Conservation (phyloP, 2,797 vertebrate species). For the Sebastes iracundus region DNA sequence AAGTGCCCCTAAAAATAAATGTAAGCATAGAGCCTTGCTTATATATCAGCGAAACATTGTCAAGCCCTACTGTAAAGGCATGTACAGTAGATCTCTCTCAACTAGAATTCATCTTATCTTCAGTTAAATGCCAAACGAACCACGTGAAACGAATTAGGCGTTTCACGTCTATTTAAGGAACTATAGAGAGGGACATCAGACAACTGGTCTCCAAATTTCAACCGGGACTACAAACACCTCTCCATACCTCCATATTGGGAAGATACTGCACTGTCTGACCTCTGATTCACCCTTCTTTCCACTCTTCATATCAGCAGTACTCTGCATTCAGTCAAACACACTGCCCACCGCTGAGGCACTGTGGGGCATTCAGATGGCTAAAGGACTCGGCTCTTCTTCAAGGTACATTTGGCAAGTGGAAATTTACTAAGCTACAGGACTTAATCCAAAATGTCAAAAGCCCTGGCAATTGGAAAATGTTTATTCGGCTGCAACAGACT, state of each 20-base stretch:
- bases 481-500: neutral
- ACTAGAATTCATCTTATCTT: slow-evolving; percentile 51
- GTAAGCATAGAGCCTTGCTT: neutral
- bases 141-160: slow-evolving; percentile 35
- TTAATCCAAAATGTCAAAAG: slow-evolving; percentile 12
- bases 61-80: neutral
- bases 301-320: slow-evolving; percentile 71
- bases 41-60: neutral
- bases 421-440: neutral
- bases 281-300: slow-evolving; percentile 58
- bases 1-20: neutral
- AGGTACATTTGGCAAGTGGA: slow-evolving; percentile 15
- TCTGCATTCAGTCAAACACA: slow-evolving; percentile 70
- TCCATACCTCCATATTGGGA: slow-evolving; percentile 58
- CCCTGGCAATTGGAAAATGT: neutral
- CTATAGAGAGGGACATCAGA: slow-evolving; percentile 34
- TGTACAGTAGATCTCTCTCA: slow-evolving; percentile 28
- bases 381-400: slow-evolving; percentile 10
- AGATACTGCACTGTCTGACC: slow-evolving; percentile 53
- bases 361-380: slow-evolving; percentile 1
- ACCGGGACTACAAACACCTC: slow-evolving; percentile 63
- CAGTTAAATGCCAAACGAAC: slow-evolving; percentile 39
- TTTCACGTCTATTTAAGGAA: slow-evolving; percentile 69
- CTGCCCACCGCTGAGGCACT: slow-evolving; percentile 19
- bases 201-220: slow-evolving; percentile 8